Evolutionary conservation across 1,140 invertebrate species (phyloP), one percentile per base, ranked within the genome.

Genomic region (Aplysia californica): DNA sequence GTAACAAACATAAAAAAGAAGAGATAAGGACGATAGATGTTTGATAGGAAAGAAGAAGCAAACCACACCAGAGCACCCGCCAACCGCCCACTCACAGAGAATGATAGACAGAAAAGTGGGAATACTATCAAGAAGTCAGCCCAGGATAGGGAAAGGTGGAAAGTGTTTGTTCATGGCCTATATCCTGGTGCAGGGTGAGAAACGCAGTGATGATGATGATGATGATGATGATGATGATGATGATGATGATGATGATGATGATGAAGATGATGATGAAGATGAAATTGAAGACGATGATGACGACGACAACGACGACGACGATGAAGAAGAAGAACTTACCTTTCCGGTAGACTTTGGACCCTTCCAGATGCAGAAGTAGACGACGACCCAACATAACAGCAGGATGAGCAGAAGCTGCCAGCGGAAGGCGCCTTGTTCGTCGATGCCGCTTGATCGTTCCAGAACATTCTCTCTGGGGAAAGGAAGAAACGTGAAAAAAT

Each of bases 331-430:
- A n/a, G n/a, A n/a, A n/a, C n/a, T 18, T 72, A 95, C 94, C 92
- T 98, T 98, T 75, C 97, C 96, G 0, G 96, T 98, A 2, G 96
- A 98, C 20, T 96, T 96, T 58, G 99, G 98, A 33, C 98, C 98
- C 90, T 99, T 99, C 79, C 97, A 98, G 94, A 99, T 98, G 90
- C 97, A 98, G 89, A 99, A 93, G 86, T 98, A 99, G 59, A 98
- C 96, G 3, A 99, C 90, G 38, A 97, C 94, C 98, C 98, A 99
- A 56, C 97, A 95, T 0, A 98, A 90, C 1, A 97, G 91, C n/a
- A 99, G 90, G 10, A 96, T 95, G 18, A 97, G 83, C 0, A 94
- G 95, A 68, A 99, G 96, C 85, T 97, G 96, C 93, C 95, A 98
- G 89, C 97, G 97, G 86, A 99, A 96, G 0, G 90, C 91, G 82